Evolutionary conservation across 2,113 vertebrate species (phyloP).

Genomic region (Rhinoderma darwinii): DNA sequence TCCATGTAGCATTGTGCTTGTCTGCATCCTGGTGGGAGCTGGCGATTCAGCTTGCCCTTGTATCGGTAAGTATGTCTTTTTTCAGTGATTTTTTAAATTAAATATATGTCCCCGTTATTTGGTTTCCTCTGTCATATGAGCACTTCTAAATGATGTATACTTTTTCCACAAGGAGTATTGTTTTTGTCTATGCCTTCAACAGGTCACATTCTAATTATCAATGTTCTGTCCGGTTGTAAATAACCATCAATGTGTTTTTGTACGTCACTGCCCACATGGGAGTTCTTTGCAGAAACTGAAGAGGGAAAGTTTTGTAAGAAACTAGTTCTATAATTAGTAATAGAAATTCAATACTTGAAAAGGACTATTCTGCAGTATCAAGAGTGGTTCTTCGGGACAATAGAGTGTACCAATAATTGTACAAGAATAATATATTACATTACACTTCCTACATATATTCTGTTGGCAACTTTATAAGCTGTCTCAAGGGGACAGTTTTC

Average conservation of each 20-base stretch:
- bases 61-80: too few species aligned
- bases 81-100: too few species aligned
- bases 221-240: background rate
- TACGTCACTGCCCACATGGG: background rate
- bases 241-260: background rate
- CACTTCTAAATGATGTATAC: background rate
- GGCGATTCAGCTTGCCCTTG: too few species aligned
- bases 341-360: background rate
- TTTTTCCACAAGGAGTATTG: background rate
- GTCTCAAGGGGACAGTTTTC: background rate
- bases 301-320: background rate
- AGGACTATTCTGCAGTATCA: background rate
- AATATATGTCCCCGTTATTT: too few species aligned
- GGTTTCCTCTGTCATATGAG: background rate
- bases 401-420: background rate
- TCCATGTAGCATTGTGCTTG: too few species aligned
- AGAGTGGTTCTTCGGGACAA: background rate
- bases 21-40: too few species aligned
- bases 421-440: background rate
- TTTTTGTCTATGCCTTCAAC: background rate
- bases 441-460: slow-evolving; percentile 14
- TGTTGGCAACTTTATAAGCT: background rate
- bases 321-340: background rate
- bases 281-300: background rate
- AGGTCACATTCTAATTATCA: background rate